phyloP scores from a whole-genome alignment of 2,113 vertebrate species.

The Phocoena phocoena region DNA sequence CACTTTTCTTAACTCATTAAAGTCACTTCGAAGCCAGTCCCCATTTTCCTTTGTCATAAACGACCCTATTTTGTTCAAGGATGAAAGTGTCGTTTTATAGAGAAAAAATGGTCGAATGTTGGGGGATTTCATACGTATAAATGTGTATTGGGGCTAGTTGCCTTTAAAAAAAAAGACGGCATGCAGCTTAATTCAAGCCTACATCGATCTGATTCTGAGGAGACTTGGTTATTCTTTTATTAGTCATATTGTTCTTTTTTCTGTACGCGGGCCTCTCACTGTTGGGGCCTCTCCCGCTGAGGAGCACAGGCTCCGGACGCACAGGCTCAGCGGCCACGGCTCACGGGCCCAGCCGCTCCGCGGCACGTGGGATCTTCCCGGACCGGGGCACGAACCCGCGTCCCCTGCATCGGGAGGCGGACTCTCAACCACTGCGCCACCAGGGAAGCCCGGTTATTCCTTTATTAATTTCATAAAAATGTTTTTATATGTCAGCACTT shows the following conservation, averaged over 20 bases:
- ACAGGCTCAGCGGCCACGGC: too few relatives aligned
- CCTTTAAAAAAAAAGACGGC: background rate
- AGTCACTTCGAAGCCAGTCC: too few relatives aligned
- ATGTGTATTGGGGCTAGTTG: rapidly evolving
- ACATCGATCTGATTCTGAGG: background rate
- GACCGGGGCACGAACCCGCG: too few relatives aligned
- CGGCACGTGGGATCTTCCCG: too few relatives aligned
- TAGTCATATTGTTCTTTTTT: too few relatives aligned
- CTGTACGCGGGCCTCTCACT: too few relatives aligned
- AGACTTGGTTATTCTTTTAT: background rate
- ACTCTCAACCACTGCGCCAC: too few relatives aligned
- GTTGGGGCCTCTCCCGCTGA: rapidly evolving
- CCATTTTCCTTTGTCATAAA: background rate
- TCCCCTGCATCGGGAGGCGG: too few relatives aligned
- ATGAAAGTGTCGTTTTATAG: too few relatives aligned
- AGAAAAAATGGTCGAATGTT: background rate
- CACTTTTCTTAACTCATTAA: background rate
- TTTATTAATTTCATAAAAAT: background rate
- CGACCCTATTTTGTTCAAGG: background rate
- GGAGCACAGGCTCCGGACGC: too few relatives aligned
- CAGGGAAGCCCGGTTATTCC: background rate
- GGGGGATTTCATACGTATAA: too few relatives aligned
- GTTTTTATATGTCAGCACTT: background rate
- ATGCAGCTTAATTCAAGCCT: background rate
- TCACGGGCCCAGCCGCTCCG: too few relatives aligned